Evolutionary conservation across 1,140 invertebrate genomes (phyloP).

Genomic region (Penaeus japonicus): DNA sequence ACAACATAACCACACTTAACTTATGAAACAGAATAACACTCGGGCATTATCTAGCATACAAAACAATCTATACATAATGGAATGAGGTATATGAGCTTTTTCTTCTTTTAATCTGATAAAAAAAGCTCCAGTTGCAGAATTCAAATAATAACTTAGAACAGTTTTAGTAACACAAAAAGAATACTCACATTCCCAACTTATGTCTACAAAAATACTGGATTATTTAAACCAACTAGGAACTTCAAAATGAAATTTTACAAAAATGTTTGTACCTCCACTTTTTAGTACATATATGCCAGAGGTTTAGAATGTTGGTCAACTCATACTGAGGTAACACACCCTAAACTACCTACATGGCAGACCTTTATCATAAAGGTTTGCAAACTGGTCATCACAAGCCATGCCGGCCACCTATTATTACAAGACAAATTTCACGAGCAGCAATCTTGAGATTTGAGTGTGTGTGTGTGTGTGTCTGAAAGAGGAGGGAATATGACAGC

Average conservation of each 20-base stretch:
- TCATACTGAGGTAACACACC: neutral
- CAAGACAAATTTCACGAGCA: too few relatives aligned
- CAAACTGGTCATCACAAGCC: too few relatives aligned
- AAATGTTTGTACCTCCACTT: slow-evolving; percentile 7
- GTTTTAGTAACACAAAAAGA: neutral
- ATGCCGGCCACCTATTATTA: too few relatives aligned
- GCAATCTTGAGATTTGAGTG: too few relatives aligned
- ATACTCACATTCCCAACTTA: neutral
- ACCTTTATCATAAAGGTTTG: too few relatives aligned
- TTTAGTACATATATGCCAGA: neutral
- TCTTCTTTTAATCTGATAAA: neutral
- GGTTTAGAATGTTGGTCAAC: neutral
- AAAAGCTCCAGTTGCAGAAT: neutral
- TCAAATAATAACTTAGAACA: neutral
- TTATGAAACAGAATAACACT: neutral
- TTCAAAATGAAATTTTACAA: neutral
- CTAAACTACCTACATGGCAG: too few relatives aligned
- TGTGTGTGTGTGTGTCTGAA: too few relatives aligned
- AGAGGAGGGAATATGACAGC: too few relatives aligned
- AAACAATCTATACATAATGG: neutral
- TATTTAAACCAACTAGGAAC: slow-evolving; percentile 4
- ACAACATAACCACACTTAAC: neutral
- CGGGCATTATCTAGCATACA: neutral
- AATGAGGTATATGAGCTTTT: slow-evolving; percentile 17
- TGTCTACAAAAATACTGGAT: neutral